Evolutionary conservation across 2,888 invertebrate genomes (phyloP), one percentile per base, ranked within the genome.

Genomic region (Lasius fuliginosus): DNA sequence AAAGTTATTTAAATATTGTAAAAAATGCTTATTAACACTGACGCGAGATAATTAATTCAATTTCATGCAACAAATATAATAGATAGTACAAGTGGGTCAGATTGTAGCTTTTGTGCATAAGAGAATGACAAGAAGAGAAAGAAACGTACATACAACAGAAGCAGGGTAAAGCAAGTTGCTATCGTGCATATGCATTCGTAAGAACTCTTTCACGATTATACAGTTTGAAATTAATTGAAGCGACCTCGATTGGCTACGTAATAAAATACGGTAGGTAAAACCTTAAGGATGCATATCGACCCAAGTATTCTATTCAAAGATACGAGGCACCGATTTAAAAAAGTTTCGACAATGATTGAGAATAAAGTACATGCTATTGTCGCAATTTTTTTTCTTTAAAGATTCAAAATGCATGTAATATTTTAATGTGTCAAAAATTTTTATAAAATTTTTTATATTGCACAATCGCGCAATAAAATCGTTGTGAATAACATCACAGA

Each of bases 1-100:
- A 27, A 12, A 46, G 4, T 53, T 74, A 56, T 49, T 56, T 58
- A 74, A 77, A 77, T 74, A 73, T 74, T 15, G 27, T 15, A 33
- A 56, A 65, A 69, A 75, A 73, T 56, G 49, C 2, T 68, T 69
- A 60, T 53, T 68, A 58, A 18, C 27, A 46, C 23, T 49, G 23
- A 18, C 30, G 18, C 67, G 67, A 83, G 74, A 90, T 87, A 81
- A 68, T 75, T 82, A 87, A 82, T 87, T 49, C 62, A 86, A 90
- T 90, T 86, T 79, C 76, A 67, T 69, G 46, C 67, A 68, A 64
- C 65, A 82, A 85, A 86, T 86, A 79, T 86, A 88, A 85, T 86
- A 83, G 82, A 76, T 46, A 69, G 65, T 79, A 74, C 30, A 85
- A 86, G 75, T 53, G 71, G 46, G 62, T 68, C 40, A 56, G 23